phyloP scores from a whole-genome alignment of 2,888 invertebrate genomes.

The Lasioglossum lativentre region DNA sequence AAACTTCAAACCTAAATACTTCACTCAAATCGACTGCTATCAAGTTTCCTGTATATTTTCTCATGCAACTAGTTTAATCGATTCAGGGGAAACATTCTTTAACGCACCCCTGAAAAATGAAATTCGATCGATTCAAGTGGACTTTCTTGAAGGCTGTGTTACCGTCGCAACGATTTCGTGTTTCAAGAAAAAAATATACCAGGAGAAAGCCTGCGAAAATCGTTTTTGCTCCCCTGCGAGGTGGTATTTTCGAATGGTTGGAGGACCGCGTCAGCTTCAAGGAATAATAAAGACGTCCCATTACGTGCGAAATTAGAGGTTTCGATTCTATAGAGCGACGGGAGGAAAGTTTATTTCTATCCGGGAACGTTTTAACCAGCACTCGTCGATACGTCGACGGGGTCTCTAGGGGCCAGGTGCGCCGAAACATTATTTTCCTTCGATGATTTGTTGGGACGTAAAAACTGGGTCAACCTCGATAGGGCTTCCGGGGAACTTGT shows the following conservation, averaged over 20 bases:
- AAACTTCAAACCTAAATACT: neutral
- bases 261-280: conserved; percentile 56
- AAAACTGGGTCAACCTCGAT: conserved; percentile 59
- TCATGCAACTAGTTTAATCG: conserved; percentile 20
- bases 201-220: conserved; percentile 48
- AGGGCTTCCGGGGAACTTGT: conserved; percentile 42
- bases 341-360: conserved; percentile 65
- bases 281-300: conserved; percentile 72
- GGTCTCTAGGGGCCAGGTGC: conserved; percentile 63
- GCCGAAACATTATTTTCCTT: conserved; percentile 66
- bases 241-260: conserved; percentile 47
- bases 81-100: conserved; percentile 19
- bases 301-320: conserved; percentile 82
- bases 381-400: conserved; percentile 35
- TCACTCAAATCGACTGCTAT: neutral
- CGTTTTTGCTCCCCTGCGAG: conserved; percentile 62
- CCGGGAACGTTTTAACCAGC: conserved; percentile 65
- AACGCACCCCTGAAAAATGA: conserved; percentile 29
- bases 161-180: conserved; percentile 64
- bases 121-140: conserved; percentile 31
- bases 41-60: conserved; percentile 26
- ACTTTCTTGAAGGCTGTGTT: conserved; percentile 40
- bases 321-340: conserved; percentile 69
- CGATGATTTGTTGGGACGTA: conserved; percentile 56
- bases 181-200: conserved; percentile 50